These are phyloP conservation scores for Saiga tatarica DNA, from an alignment of 2,113 vertebrate species.

Conservation along the genomic window DNA sequence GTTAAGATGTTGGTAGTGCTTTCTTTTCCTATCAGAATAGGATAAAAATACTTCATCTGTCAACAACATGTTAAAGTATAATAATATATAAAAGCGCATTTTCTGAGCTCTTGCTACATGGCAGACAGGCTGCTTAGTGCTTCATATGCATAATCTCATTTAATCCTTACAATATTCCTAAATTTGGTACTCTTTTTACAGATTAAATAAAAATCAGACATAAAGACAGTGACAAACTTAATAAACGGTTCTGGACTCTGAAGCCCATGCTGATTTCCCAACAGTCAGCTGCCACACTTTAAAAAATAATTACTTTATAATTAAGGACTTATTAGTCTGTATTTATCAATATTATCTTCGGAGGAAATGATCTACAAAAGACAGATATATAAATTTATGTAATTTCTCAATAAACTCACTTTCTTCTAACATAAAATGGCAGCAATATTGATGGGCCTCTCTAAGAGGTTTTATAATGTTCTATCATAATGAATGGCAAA, in stretches of 20 bases:
- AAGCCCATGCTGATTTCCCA: not conserved
- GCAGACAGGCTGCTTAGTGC: constrained; percentile 13
- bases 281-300: not conserved
- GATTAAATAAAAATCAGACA: constrained; percentile 15
- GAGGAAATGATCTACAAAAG: constrained; percentile 52
- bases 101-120: constrained; percentile 4
- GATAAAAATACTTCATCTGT: constrained; percentile 1
- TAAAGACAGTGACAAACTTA: not conserved
- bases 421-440: constrained; percentile 48
- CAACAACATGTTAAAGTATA: not conserved
- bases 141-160: not conserved
- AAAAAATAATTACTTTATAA: not conserved
- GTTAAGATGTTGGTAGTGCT: not conserved
- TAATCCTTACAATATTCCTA: constrained; percentile 39
- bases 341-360: constrained; percentile 43
- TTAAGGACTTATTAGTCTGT: constrained; percentile 8
- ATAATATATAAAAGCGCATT: not conserved
- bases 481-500: constrained; percentile 66
- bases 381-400: constrained; percentile 56
- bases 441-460: constrained; percentile 43
- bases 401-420: constrained; percentile 43
- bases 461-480: constrained; percentile 51
- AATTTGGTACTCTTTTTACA: constrained; percentile 26
- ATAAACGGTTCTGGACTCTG: not conserved
- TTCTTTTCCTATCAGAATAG: not conserved